A percentile compares a stretch with the other conserved stretches of the same genome.
phyloP scores from a whole-genome alignment of 2,888 invertebrate species.

The Pemphredon lugubris region DNA sequence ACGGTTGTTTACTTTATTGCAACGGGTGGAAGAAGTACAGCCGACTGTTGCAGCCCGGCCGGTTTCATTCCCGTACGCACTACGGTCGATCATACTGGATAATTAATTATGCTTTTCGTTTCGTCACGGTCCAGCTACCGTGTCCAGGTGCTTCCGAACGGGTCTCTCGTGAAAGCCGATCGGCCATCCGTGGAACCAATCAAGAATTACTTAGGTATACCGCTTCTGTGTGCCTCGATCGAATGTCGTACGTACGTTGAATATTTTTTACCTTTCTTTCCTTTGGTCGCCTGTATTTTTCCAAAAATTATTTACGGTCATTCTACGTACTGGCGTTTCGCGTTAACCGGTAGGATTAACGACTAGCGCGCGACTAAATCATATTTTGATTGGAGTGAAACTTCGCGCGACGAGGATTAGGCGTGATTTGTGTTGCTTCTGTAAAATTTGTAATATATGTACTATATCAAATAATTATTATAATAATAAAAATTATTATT shows the following conservation, averaged over 20 bases:
- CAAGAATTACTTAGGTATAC: background rate
- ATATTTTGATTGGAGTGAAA: too few species aligned
- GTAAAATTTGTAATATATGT: too few species aligned
- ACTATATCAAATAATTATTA: too few species aligned
- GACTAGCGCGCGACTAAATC: too few species aligned
- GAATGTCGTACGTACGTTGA: background rate
- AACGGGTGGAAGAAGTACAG: background rate
- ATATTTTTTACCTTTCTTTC: background rate
- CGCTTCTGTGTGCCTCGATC: conserved; percentile 12
- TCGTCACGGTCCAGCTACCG: conserved; percentile 30
- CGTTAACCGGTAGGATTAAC: too few species aligned
- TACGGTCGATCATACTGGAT: conserved; percentile 25
- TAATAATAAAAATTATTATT: too few species aligned
- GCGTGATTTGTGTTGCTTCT: too few species aligned
- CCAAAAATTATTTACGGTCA: background rate
- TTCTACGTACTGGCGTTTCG: background rate
- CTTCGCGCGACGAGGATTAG: too few species aligned
- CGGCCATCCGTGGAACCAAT: conserved; percentile 8
- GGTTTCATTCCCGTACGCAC: too few species aligned
- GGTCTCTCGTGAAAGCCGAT: conserved; percentile 23
- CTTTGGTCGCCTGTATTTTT: background rate
- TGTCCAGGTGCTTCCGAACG: conserved; percentile 16
- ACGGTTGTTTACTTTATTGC: conserved; percentile 23
- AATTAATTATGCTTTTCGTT: conserved; percentile 42
- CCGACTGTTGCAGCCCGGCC: too few species aligned